Base-by-base conservation (phyloP, 2,888 invertebrate genomes). In the Cyrtodaria siliqua region DNA sequence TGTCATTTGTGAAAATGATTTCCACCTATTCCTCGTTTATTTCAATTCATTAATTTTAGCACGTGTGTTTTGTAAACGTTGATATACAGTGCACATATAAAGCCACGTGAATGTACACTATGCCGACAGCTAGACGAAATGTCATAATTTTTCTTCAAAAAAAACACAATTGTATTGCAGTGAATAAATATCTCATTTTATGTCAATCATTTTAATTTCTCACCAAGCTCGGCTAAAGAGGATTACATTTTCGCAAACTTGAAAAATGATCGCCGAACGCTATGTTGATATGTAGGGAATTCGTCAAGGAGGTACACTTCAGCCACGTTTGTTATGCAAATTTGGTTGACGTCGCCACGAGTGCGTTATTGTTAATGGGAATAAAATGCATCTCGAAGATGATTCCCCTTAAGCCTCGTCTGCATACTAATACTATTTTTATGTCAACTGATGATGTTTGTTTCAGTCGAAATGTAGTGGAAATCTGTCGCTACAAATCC, bases 401-500 rank as follows among this genome's bases (percentile, higher is more conserved):
- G 76, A 73, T 64, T 60, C 57, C 33, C 38, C 56, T 69, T 80
- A 80, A 76, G 76, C 72, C 66, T 20, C 40, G 61, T 72, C 63
- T 76, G 80, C 80, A 80, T 80, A 63, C 76, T 77, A 81, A 81
- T 81, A 60, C 57, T 38, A 67, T 53, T 74, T 81, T 81, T 74
- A 77, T 81, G 77, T 74, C 77, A 74, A 50, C 59, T 61, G 16
- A 74, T 44, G 62, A 71, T 81, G 72, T 70, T 66, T 70, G 69
- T 56, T 66, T 68, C 56, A n/a, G 68, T 53, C 55, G 50, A 73
- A 66, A 63, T 81, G 74, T 76, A 71, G 71, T 44, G 56, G 68
- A 81, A 81, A 77, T 81, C 81, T 81, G 81, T 81, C 81, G 74
- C 72, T 63, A 50, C 62, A 69, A 71, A 62, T 67, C 59, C 64